These are phyloP conservation scores for Drosophila limbata DNA, from an alignment of 2,888 invertebrate genomes.

Conservation along the genomic window DNA sequence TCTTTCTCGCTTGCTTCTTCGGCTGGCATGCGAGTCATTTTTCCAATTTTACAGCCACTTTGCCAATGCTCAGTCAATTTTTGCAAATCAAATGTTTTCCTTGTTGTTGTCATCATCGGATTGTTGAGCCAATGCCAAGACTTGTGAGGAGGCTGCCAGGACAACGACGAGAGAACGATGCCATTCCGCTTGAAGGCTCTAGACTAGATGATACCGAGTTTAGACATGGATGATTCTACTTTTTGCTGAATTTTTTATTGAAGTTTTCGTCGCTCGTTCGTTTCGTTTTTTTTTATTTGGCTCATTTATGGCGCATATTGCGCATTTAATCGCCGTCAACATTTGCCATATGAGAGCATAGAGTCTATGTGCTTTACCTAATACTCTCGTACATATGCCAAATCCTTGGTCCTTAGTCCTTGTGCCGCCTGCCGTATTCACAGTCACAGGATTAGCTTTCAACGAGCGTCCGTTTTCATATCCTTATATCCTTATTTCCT, in stretches of 20 bases:
- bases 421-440: conserved; percentile 42
- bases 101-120: conserved; percentile 35
- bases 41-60: conserved; percentile 74
- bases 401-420: conserved; percentile 14
- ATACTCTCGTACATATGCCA: conserved; percentile 31
- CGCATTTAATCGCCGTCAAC: conserved; percentile 76
- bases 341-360: conserved; percentile 45
- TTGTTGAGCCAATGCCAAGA: conserved; percentile 48
- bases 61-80: conserved; percentile 77
- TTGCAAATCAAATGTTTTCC: conserved; percentile 70
- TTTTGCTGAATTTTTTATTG: conserved; percentile 52
- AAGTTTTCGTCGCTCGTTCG: conserved; percentile 38
- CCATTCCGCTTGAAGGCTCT: conserved; percentile 37
- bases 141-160: conserved; percentile 48
- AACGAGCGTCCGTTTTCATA: conserved; percentile 44
- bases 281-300: conserved; percentile 60
- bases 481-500: conserved; percentile 33
- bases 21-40: conserved; percentile 28
- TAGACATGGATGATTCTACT: conserved; percentile 21
- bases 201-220: conserved; percentile 11
- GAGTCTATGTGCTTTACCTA: conserved; percentile 25
- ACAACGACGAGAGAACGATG: conserved; percentile 43
- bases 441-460: conserved; percentile 60
- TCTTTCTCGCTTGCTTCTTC: neutral
- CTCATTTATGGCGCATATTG: conserved; percentile 79